phyloP scores from a whole-genome alignment of 2,797 vertebrate genomes.

The Austrolebias charrua region DNA sequence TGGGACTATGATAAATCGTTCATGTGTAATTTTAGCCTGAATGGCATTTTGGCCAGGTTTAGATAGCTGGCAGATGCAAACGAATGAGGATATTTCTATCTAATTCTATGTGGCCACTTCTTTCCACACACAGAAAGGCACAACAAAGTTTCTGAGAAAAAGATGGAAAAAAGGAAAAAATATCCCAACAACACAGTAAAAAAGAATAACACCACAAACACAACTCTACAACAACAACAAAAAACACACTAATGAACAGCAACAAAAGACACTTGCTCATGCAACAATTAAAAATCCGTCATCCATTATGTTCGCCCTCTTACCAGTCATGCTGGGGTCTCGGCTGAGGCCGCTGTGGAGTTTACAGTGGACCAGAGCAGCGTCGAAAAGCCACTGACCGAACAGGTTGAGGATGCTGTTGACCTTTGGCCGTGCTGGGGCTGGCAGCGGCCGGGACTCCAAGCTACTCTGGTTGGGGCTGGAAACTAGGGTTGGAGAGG shows the following conservation, averaged over 20 bases:
- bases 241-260: slow-evolving; percentile 53
- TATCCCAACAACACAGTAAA: slow-evolving; percentile 50
- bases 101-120: slow-evolving; percentile 63
- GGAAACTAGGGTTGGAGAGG: slow-evolving; percentile 90
- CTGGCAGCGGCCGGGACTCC: slow-evolving; percentile 91
- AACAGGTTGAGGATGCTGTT: slow-evolving; percentile 98
- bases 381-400: slow-evolving; percentile 96
- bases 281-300: slow-evolving; percentile 45
- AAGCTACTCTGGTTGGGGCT: slow-evolving; percentile 94
- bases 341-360: slow-evolving; percentile 94
- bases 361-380: slow-evolving; percentile 95
- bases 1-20: slow-evolving; percentile 24
- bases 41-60: slow-evolving; percentile 43
- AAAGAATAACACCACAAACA: slow-evolving; percentile 53
- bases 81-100: slow-evolving; percentile 44
- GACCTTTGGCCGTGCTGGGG: slow-evolving; percentile 92
- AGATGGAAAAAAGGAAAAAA: slow-evolving; percentile 60
- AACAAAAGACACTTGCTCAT: slow-evolving; percentile 65
- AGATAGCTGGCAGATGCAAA: slow-evolving; percentile 48
- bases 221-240: slow-evolving; percentile 48
- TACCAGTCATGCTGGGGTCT: slow-evolving; percentile 97
- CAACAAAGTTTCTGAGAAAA: slow-evolving; percentile 60
- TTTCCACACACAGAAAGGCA: slow-evolving; percentile 64
- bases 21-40: slow-evolving; percentile 24
- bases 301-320: slow-evolving; percentile 54